These are phyloP conservation scores for Agonopterix subpropinquella DNA, from an alignment of 2,888 invertebrate genomes.

Conservation along the genomic window DNA sequence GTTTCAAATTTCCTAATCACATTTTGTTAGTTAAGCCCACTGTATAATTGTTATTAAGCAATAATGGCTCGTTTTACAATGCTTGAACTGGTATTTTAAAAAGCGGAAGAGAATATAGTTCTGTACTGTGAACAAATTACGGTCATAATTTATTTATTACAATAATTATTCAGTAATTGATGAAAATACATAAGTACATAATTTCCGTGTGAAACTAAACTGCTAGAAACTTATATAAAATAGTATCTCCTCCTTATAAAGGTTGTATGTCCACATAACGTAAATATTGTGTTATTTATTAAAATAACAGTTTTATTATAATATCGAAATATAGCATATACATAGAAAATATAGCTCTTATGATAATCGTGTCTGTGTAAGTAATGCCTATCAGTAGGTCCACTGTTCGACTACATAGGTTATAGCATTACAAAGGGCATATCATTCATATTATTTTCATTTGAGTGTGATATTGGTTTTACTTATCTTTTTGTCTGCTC, in stretches of 20 bases:
- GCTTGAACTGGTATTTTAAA: background rate
- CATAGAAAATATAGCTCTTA: constrained; percentile 40
- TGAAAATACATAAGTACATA: constrained; percentile 3
- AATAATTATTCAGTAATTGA: background rate
- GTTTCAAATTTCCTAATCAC: too few species aligned
- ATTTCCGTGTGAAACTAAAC: constrained; percentile 4
- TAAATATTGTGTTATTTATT: constrained; percentile 62
- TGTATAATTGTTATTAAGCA: too few species aligned
- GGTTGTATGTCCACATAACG: constrained; percentile 69
- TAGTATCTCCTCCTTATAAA: constrained; percentile 60
- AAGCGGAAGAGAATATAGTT: constrained; percentile 10
- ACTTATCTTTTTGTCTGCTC: constrained; percentile 17
- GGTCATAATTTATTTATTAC: constrained; percentile 5
- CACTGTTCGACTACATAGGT: constrained; percentile 25
- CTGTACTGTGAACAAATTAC: constrained; percentile 2
- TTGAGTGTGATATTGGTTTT: constrained; percentile 5
- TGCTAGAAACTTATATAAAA: constrained; percentile 44
- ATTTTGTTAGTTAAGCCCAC: too few species aligned
- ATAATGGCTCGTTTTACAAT: background rate
- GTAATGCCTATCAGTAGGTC: constrained; percentile 41
- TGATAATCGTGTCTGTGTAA: constrained; percentile 48
- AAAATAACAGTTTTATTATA: constrained; percentile 48
- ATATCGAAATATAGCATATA: constrained; percentile 52
- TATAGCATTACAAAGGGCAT: constrained; percentile 32
- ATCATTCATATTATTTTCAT: constrained; percentile 25